Evolutionary conservation across 2,113 vertebrate species (phyloP), one percentile per base, ranked within the genome.

Genomic region (Rhineura floridana): DNA sequence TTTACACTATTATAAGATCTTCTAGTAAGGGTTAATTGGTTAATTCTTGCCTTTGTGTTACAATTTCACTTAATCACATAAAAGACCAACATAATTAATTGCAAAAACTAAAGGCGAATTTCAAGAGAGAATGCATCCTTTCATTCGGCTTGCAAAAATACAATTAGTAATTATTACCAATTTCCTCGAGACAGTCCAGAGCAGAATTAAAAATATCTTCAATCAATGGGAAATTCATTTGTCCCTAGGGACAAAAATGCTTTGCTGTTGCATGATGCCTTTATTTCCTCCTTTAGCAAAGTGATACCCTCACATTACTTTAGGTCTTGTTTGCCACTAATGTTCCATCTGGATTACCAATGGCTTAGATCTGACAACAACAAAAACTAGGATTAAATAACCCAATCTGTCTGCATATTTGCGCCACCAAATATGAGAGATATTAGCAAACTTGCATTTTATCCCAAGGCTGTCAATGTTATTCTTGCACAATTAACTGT

Each of bases 151-250:
- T 98, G 97, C 96, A 98, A 99, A 98, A 98, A 99, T 98, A 98
- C 98, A 98, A 99, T 99, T 98, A 98, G 97, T 96, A 96, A 98
- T 98, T 98, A 98, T 98, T 97, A 97, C 97, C 94, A 96, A 98
- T 98, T 99, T 99, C 98, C 98, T 98, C 98, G 98, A 99, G 96
- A 98, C 97, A 98, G 97, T 98, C 98, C 98, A 99, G 98, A 98
- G 95, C 97, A 95, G 92, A 96, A 97, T 97, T 96, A 96, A 96
- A 98, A 97, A 96, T 96, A 96, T 96, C 97, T 95, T 87, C 85
- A 97, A 95, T 96, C 87, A 95, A 94, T 95, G 96, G 95, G 94
- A 96, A 97, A 95, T 98, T 98, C 96, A 98, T 96, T 98, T 97
- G 97, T 97, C 96, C 28, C 3, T 6, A 0, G 90, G 91, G 91